Base-by-base conservation (phyloP, 2,113 vertebrate genomes). In the Lamprotornis superbus region DNA sequence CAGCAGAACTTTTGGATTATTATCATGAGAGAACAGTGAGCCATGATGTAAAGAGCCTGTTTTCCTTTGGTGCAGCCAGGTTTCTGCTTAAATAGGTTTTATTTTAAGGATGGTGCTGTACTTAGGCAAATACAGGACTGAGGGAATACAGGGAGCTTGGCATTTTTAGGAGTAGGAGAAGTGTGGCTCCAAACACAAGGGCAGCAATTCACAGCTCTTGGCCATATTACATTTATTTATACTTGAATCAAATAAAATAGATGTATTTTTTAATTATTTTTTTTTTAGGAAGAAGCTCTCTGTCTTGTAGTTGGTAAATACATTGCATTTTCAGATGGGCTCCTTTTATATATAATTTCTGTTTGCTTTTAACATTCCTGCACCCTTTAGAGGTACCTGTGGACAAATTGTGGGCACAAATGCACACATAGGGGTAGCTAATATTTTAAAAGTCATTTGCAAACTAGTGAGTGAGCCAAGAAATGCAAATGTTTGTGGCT, bases 401-500 rank as follows among this genome's bases (percentile, higher is more conserved):
- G 78, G 56, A 83, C 18, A 81, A 81, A 86, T 17, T 64, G 7
- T 75, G 79, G 64, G 25, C 25, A 83, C 57, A 67, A 77, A 69
- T 69, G 59, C 30, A 37, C 21, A 23, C 31, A 4, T 5, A 23
- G 55, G 37, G 23, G 23, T 40, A 93, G 65, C 35, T 64, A 39
- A 91, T 87, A 23, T 79, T 85, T 53, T 52, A 64, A 73, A 15
- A 80, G 40, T 17, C 64, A n/a, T 86, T 95, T 96, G 15, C 76
- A 90, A 74, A 44, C 31, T 12, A 37, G 42, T 27, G 44, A 77
- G 47, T 31, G 75, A 85, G 82, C 71, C 74, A 88, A 88, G 87
- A 88, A 81, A 75, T 78, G 55, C 63, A 85, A 77, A 77, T 81
- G 46, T 61, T 86, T 94, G 79, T 94, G 82, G 85, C 79, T 93